Evolutionary conservation across 2,797 vertebrate genomes (phyloP).

Genomic region (Xiphorhynchus erythropygius): DNA sequence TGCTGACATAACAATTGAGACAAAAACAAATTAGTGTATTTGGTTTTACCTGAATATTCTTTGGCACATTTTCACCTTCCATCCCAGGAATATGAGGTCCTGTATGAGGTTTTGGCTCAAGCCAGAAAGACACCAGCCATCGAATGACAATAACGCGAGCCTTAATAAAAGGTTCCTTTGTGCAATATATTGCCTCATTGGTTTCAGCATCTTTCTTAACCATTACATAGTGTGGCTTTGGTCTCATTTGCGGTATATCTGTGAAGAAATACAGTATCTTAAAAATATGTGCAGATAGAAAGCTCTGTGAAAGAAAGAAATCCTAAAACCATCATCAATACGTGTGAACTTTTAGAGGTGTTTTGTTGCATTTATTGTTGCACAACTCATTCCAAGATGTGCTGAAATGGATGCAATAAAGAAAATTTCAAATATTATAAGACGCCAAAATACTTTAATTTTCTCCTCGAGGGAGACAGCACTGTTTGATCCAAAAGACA

Average conservation of each 20-base stretch:
- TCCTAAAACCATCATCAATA: neutral
- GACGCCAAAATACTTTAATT: neutral
- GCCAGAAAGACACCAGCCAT: conserved; percentile 99
- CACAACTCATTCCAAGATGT: neutral
- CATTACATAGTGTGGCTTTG: conserved; percentile 93
- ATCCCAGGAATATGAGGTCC: conserved; percentile 92
- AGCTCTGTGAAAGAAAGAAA: neutral
- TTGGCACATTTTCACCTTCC: conserved; percentile 95
- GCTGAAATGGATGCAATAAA: neutral
- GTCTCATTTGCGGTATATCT: conserved; percentile 94
- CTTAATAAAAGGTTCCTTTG: conserved; percentile 96
- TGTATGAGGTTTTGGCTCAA: conserved; percentile 91
- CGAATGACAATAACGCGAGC: conserved; percentile 96
- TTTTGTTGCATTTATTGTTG: neutral
- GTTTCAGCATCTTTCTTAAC: conserved; percentile 92
- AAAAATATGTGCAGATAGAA: neutral
- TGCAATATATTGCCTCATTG: conserved; percentile 91
- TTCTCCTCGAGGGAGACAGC: neutral
- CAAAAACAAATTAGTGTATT: neutral
- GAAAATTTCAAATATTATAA: neutral
- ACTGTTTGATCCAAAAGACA: neutral
- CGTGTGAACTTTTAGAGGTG: neutral
- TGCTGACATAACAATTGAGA: neutral
- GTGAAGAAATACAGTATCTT: conserved; percentile 16
- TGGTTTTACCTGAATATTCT: conserved; percentile 93